A percentile compares a stretch with the other conserved stretches of the same genome.
Conservation (phyloP, 2,797 vertebrate genomes). For the Fistularia tabacaria region DNA sequence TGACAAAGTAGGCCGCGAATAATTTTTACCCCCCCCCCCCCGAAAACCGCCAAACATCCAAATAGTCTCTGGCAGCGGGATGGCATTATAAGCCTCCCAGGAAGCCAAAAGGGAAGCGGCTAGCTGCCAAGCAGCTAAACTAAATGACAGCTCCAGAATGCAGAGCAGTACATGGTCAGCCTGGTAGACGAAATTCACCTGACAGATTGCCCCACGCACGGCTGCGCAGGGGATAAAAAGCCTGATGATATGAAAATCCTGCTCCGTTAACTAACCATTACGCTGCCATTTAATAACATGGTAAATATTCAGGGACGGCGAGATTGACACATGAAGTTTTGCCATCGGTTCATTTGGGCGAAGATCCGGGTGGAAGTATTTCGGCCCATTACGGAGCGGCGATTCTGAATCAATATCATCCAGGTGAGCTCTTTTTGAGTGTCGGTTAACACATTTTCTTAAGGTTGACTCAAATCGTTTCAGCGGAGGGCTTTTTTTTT, state of each 20-base stretch:
- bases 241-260: conserved; percentile 23
- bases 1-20: too few relatives aligned
- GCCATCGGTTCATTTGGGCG: conserved; percentile 18
- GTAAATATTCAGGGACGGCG: conserved; percentile 18
- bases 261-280: conserved; percentile 34
- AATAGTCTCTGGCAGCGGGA: conserved; percentile 15
- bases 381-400: conserved; percentile 5
- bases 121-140: conserved; percentile 16
- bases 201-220: conserved; percentile 26
- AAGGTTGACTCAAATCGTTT: conserved; percentile 13
- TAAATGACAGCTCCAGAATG: conserved; percentile 29
- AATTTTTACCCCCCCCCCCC: too few relatives aligned
- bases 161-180: conserved; percentile 22
- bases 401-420: conserved; percentile 8
- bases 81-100: conserved; percentile 4
- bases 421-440: conserved; percentile 8
- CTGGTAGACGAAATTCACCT: conserved; percentile 22
- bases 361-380: conserved; percentile 15
- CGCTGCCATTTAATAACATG: conserved; percentile 26
- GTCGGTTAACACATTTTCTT: background rate
- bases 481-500: too few relatives aligned
- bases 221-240: conserved; percentile 23
- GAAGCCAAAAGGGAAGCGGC: conserved; percentile 5
- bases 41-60: conserved; percentile 10
- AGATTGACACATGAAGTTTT: conserved; percentile 27